A percentile compares a stretch with the other conserved stretches of the same genome.
Conservation (phyloP, 2,113 vertebrate genomes). For the Pionites leucogaster region DNA sequence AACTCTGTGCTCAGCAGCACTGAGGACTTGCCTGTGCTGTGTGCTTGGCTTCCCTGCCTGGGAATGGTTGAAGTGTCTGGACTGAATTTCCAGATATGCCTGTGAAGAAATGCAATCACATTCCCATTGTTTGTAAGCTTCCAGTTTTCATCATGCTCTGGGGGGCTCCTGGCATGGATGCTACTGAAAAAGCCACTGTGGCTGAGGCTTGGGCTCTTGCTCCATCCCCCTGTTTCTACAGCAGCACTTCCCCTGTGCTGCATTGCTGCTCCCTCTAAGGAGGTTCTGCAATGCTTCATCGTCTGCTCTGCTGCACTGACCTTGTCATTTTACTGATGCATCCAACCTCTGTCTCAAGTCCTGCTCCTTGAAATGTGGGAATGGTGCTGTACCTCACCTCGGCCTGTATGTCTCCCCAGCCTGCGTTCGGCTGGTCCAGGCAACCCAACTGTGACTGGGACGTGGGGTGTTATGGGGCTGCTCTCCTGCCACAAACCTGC, state of each 20-base stretch:
- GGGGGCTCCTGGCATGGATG: background rate
- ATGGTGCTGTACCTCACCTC: background rate
- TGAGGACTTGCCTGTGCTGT: background rate
- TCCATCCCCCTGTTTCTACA: background rate
- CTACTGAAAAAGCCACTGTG: background rate
- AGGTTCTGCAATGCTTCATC: background rate
- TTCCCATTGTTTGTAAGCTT: background rate
- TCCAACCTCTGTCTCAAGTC: rapidly evolving
- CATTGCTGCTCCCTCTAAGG: rapidly evolving
- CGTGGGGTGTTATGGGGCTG: rapidly evolving
- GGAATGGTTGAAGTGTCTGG: background rate
- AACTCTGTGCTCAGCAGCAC: background rate
- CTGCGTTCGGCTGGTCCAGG: background rate
- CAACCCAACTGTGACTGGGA: rapidly evolving
- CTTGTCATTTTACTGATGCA: background rate
- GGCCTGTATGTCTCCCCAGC: background rate
- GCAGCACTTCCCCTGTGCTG: background rate
- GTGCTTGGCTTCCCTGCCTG: background rate
- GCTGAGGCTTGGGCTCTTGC: background rate
- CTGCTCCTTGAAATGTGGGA: rapidly evolving
- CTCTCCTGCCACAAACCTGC: background rate
- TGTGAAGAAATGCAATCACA: background rate
- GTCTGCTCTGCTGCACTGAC: background rate
- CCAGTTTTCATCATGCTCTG: background rate
- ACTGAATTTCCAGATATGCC: background rate